Percentiles rank a stretch among this genome's conserved stretches.
Evolutionary conservation across 2,797 vertebrate species (phyloP).

Genomic region (Eulemur rubriventer): DNA sequence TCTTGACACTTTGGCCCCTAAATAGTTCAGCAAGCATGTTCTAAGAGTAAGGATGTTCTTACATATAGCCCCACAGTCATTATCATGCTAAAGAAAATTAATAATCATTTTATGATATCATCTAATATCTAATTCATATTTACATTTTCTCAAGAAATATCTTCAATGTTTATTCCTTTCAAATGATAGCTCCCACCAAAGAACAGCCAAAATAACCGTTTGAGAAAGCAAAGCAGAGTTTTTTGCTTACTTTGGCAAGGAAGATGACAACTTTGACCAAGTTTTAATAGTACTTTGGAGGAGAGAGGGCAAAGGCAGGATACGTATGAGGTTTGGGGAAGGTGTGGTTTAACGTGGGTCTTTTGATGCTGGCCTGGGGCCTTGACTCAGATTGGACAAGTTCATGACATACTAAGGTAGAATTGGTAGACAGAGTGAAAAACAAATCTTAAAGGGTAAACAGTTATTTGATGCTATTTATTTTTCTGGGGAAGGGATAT

Average conservation of each 20-base stretch:
- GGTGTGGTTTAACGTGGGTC: background rate
- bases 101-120: background rate
- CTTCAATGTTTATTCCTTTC: background rate
- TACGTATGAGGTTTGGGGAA: background rate
- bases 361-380: background rate
- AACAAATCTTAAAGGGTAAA: background rate
- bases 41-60: background rate
- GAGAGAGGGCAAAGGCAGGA: background rate
- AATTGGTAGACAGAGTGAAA: background rate
- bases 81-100: background rate
- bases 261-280: background rate
- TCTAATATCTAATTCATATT: background rate
- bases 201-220: background rate
- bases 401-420: background rate
- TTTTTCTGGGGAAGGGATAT: background rate
- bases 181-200: background rate
- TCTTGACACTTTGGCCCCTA: background rate
- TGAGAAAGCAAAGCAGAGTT: background rate
- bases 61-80: background rate
- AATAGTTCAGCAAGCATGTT: background rate
- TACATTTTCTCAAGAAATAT: background rate
- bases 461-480: background rate
- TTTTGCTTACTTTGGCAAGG: background rate
- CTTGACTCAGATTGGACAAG: background rate
- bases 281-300: background rate